Conservation (phyloP, 1,140 invertebrate genomes). For the Colletes latitarsis region DNA sequence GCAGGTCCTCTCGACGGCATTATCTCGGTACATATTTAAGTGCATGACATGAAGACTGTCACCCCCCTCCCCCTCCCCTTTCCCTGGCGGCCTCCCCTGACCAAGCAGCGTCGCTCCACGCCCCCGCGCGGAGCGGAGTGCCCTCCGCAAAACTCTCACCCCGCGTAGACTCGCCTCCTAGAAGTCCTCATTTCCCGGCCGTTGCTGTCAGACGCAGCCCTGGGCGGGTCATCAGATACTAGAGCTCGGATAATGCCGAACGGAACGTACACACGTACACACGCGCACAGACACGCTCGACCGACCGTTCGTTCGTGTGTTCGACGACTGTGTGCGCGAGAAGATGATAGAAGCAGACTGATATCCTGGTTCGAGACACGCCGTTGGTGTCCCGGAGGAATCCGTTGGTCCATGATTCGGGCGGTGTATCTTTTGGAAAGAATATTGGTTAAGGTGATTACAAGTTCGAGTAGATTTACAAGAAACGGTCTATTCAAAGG, state of each 20-base stretch:
- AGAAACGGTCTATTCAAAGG: too few species aligned
- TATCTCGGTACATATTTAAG: conserved; percentile 81
- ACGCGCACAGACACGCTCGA: conserved; percentile 9
- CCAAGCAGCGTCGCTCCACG: conserved; percentile 22
- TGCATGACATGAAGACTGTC: conserved; percentile 76
- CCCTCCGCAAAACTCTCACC: conserved; percentile 63
- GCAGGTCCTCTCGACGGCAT: conserved; percentile 75
- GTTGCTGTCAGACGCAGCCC: conserved; percentile 79
- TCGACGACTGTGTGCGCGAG: not conserved
- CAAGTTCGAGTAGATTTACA: too few species aligned
- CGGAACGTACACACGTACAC: conserved; percentile 63
- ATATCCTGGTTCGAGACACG: conserved; percentile 13
- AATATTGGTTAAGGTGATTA: too few species aligned
- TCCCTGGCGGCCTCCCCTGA: conserved; percentile 37
- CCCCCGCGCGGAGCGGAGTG: conserved; percentile 27
- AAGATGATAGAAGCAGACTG: conserved; percentile 26
- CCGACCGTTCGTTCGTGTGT: not conserved
- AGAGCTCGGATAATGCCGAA: conserved; percentile 74
- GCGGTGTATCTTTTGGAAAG: not conserved
- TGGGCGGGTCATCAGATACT: conserved; percentile 81
- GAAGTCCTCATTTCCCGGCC: conserved; percentile 77
- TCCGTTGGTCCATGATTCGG: not conserved
- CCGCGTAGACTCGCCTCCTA: conserved; percentile 62
- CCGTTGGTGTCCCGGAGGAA: not conserved
- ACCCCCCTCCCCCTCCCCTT: conserved; percentile 32